These are phyloP conservation scores for Agapornis roseicollis DNA, from an alignment of 2,113 vertebrate species.

Conservation along the genomic window DNA sequence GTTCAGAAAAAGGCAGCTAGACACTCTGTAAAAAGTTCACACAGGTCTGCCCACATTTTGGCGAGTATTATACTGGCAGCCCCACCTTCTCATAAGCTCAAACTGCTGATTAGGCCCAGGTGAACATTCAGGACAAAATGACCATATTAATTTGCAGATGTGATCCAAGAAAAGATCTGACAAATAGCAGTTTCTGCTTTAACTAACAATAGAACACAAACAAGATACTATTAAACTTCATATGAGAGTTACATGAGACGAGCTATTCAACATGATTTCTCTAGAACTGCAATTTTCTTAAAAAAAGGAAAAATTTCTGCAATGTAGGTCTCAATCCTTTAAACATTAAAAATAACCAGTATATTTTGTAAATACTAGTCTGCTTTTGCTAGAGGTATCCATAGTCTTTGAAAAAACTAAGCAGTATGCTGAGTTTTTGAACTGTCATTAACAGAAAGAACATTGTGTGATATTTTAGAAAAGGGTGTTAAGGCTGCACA, in stretches of 20 bases:
- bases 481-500: background rate
- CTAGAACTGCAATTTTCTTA: background rate
- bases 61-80: background rate
- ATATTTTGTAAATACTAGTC: background rate
- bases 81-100: background rate
- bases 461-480: background rate
- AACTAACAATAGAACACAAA: background rate
- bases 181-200: background rate
- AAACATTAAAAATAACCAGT: background rate
- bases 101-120: background rate
- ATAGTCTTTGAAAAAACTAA: background rate
- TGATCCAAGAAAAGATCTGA: background rate
- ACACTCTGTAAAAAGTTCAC: background rate
- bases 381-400: background rate
- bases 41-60: background rate
- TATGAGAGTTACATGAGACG: background rate
- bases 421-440: background rate
- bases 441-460: background rate
- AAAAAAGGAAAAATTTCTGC: rapidly evolving
- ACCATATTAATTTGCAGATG: background rate
- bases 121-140: background rate
- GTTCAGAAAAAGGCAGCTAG: background rate
- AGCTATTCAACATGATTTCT: background rate
- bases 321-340: background rate
- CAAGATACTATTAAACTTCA: background rate